Base-by-base conservation (phyloP, 2,797 vertebrate species). In the Gymnopithys bicolor region DNA sequence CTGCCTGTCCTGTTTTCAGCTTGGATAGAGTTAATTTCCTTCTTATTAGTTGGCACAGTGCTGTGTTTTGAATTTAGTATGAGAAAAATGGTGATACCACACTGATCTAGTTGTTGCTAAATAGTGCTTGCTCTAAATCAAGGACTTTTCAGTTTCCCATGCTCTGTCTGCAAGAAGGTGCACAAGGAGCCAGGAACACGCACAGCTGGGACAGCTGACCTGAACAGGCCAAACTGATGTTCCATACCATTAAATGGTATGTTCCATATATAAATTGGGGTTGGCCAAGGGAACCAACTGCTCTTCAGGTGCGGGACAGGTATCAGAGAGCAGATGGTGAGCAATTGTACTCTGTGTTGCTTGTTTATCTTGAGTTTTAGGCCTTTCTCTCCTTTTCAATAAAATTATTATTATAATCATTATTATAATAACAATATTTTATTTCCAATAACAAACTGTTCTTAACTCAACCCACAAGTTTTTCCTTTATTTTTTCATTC, bases 221-320 rank as follows among this genome's bases (percentile, higher is more conserved):
- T 39, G 64, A 45, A 7, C 56, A 33, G 58, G 37, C n/a, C 37
- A 77, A n/a, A 69, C 18, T 33, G 58, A 51, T 33, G 39, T 39
- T 45, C 58, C 8, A 3, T 22, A 46, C 18, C 33, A 41, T 1
- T 39, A 33, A 52, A 52, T 1, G 0, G 19, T 39, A 19, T 23
- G 18, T 17, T 64, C 45, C 27, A 15, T 25, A 27, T 16, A 33
- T 19, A 52, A 77, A 52, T 9, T 52, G 37, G n/a, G 23, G 23
- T 5, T 76, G 45, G 58, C 37, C 43, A 10, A 10, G 24, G 24
- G 1, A 19, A 51, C 25, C 24, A 64, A 7, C 14, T 46, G 33
- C 21, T 19, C 21, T 33, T 33, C 0, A 0, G 11, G 41, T 1
- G 19, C 33, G 37, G 37, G 45, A 70, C 51, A 70, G n/a, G 24